Conservation (phyloP, 2,797 vertebrate species). For the Melanotaenia parkinsoni region DNA sequence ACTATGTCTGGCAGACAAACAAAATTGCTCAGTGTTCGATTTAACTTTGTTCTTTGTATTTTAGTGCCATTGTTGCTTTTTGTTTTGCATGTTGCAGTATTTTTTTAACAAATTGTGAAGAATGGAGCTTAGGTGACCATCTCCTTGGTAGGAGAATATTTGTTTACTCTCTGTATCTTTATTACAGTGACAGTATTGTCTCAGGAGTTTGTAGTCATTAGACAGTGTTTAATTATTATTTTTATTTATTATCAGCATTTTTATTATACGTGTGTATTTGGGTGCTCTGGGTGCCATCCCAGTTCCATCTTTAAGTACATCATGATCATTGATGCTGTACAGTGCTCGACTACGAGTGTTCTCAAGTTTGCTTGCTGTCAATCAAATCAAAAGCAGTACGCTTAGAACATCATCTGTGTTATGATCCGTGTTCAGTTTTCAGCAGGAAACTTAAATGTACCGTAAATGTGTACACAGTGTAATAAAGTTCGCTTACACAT, state of each 20-base stretch:
- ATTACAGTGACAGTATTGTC: constrained; percentile 80
- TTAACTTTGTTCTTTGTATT: constrained; percentile 69
- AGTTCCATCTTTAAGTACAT: constrained; percentile 35
- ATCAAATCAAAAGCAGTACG: constrained; percentile 81
- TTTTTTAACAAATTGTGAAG: constrained; percentile 53
- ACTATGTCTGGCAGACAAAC: constrained; percentile 58
- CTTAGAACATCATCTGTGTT: constrained; percentile 74
- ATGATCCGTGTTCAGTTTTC: constrained; percentile 60
- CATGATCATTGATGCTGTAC: constrained; percentile 68
- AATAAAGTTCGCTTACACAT: constrained; percentile 70
- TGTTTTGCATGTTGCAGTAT: constrained; percentile 76
- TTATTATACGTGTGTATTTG: constrained; percentile 58
- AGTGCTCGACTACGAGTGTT: constrained; percentile 69
- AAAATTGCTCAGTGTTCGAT: constrained; percentile 67
- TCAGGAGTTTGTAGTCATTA: constrained; percentile 79
- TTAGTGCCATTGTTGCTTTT: constrained; percentile 74
- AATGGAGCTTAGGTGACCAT: constrained; percentile 48
- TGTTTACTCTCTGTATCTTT: constrained; percentile 77
- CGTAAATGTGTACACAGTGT: constrained; percentile 66
- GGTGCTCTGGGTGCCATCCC: constrained; percentile 41
- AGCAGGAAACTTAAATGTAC: constrained; percentile 62
- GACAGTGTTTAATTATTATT: constrained; percentile 43
- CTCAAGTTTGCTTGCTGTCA: constrained; percentile 80
- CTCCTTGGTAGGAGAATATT: constrained; percentile 55
- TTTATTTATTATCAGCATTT: constrained; percentile 77